Evolutionary conservation across 2,797 vertebrate species (phyloP).

Genomic region (Sphenopsis melanotis): DNA sequence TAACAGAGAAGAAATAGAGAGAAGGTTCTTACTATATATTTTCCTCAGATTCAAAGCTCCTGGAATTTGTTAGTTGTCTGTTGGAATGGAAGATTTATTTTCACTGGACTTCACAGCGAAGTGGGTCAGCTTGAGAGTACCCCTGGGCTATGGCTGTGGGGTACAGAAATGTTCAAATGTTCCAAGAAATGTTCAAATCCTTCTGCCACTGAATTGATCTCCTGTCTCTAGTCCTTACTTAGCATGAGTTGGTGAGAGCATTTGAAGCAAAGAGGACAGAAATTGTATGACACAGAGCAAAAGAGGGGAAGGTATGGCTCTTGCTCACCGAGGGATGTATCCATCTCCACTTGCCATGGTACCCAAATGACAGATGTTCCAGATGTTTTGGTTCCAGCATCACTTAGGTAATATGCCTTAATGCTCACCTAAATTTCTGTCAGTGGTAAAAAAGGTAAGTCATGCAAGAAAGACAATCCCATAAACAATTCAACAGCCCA

Average conservation of each 20-base stretch:
- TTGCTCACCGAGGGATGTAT: accelerated
- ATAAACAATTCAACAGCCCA: not conserved
- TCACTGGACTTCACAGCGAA: not conserved
- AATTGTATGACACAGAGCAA: not conserved
- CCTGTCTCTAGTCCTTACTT: not conserved
- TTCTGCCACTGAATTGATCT: not conserved
- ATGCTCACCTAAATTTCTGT: not conserved
- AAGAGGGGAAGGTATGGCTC: not conserved
- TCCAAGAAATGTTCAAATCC: not conserved
- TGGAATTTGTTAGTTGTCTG: not conserved
- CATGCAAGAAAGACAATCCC: not conserved
- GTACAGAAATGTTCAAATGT: too few relatives aligned
- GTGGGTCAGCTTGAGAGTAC: not conserved
- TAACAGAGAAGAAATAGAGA: not conserved
- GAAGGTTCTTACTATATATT: not conserved
- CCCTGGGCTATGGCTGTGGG: not conserved
- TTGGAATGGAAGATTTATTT: not conserved
- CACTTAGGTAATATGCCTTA: not conserved
- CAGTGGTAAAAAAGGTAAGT: not conserved
- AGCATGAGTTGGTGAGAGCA: not conserved
- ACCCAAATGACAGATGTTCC: not conserved
- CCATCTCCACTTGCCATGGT: accelerated
- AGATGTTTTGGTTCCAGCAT: not conserved
- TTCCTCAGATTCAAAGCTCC: not conserved
- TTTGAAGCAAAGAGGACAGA: not conserved